Evolutionary conservation across 2,113 vertebrate genomes (phyloP).

Genomic region (Campylorhamphus procurvoides): DNA sequence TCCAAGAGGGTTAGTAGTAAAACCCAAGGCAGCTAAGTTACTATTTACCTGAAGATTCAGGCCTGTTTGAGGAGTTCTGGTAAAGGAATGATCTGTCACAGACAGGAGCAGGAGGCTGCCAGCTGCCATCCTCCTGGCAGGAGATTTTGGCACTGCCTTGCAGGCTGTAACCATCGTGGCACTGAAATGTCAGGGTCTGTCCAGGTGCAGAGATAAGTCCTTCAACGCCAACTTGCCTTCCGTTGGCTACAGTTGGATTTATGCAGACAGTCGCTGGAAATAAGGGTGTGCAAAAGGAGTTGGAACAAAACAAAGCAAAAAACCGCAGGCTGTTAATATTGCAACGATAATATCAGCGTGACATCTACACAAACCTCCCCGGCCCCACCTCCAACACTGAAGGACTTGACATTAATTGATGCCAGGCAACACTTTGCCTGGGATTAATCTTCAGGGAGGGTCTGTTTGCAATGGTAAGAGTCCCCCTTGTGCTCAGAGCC

Average conservation of each 20-base stretch:
- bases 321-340: accelerated
- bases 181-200: not conserved
- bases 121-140: conserved; percentile 53
- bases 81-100: accelerated
- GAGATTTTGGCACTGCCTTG: not conserved
- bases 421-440: not conserved
- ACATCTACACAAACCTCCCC: not conserved
- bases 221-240: not conserved
- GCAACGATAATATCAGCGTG: accelerated
- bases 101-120: not conserved
- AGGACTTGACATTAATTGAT: not conserved
- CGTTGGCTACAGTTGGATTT: not conserved
- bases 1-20: not conserved
- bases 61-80: accelerated
- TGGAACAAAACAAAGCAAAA: not conserved
- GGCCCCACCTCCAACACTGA: accelerated
- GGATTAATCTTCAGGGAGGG: not conserved
- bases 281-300: not conserved
- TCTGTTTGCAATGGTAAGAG: not conserved
- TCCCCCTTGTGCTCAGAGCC: not conserved
- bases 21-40: not conserved
- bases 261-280: not conserved
- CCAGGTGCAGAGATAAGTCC: not conserved
- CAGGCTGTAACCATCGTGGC: not conserved
- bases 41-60: not conserved